phyloP scores from a whole-genome alignment of 2,797 vertebrate species.

The Sebastiscus albofasciatus region DNA sequence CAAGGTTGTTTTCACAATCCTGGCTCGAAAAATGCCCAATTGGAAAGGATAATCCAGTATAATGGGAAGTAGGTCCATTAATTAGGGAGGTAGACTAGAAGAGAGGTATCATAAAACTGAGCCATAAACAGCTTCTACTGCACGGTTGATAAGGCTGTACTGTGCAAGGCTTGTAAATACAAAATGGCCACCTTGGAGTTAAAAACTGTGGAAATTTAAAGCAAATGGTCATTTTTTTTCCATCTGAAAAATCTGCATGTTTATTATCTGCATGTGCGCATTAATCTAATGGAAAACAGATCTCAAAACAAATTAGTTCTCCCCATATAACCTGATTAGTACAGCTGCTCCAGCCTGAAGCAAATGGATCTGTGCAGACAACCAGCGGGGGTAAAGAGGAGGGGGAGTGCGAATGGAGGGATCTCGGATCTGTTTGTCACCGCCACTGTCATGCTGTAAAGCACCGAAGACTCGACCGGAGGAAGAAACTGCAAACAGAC shows the following conservation, averaged over 20 bases:
- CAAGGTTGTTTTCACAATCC: constrained; percentile 57
- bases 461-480: constrained; percentile 7
- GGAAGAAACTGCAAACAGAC: constrained; percentile 4
- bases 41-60: constrained; percentile 63
- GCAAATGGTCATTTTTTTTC: constrained; percentile 35
- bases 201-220: constrained; percentile 38
- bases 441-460: constrained; percentile 24
- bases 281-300: constrained; percentile 70
- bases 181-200: constrained; percentile 67
- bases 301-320: constrained; percentile 55
- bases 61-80: constrained; percentile 76
- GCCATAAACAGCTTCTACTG: constrained; percentile 62
- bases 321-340: constrained; percentile 66
- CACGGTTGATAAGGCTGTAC: constrained; percentile 51
- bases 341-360: constrained; percentile 41
- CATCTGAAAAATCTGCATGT: constrained; percentile 58
- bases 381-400: constrained; percentile 5
- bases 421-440: constrained; percentile 7
- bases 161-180: constrained; percentile 52
- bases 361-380: constrained; percentile 51
- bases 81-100: constrained; percentile 64
- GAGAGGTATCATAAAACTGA: constrained; percentile 65
- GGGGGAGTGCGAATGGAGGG: not conserved
- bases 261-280: constrained; percentile 50
- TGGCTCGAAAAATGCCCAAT: constrained; percentile 57